A percentile compares a stretch with the other conserved stretches of the same genome.
Evolutionary conservation across 2,113 vertebrate genomes (phyloP).

Genomic region (Deroptyus accipitrinus): DNA sequence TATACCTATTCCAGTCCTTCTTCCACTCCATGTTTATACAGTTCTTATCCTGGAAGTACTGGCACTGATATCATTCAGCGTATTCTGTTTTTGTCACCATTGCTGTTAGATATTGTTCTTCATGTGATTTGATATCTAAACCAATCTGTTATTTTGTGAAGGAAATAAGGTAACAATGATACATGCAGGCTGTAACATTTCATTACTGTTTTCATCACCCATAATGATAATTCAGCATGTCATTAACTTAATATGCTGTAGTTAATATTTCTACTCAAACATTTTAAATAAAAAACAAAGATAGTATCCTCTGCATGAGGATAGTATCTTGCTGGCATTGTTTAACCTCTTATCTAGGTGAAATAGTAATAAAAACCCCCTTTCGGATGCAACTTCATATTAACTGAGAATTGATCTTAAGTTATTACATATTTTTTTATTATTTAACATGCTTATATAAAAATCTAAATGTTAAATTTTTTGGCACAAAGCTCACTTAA

Average conservation of each 20-base stretch:
- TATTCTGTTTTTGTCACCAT: neutral
- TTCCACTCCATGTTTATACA: neutral
- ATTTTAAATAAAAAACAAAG: neutral
- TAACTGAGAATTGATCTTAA: neutral
- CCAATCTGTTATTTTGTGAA: conserved; percentile 18
- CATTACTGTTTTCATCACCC: conserved; percentile 30
- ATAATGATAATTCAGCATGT: conserved; percentile 4
- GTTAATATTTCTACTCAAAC: neutral
- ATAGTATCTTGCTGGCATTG: neutral
- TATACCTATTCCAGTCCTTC: neutral
- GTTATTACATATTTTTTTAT: neutral
- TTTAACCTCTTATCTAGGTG: neutral
- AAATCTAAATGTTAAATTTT: neutral
- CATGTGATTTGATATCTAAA: neutral
- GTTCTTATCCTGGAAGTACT: neutral
- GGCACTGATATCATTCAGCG: neutral
- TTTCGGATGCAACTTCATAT: neutral
- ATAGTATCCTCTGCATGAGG: neutral
- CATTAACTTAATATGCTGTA: neutral
- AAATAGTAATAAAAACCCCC: neutral
- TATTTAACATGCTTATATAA: neutral
- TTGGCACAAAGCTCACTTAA: neutral
- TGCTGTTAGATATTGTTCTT: neutral
- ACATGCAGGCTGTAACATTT: neutral
- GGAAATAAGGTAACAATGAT: conserved; percentile 4